Conservation (phyloP, 2,797 vertebrate species). For the Rachycentron canadum region DNA sequence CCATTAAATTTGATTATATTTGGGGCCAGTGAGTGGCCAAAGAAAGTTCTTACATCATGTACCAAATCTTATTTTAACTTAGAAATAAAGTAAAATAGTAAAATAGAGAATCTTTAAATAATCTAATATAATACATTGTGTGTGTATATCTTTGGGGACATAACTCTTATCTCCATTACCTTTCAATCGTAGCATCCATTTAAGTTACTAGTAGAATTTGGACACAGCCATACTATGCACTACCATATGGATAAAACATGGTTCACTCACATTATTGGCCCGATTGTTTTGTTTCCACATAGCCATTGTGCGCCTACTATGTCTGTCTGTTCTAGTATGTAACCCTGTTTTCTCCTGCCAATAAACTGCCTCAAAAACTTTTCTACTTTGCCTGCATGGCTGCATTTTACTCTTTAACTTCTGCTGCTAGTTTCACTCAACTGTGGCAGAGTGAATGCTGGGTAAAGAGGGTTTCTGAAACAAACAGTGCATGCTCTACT, state of each 20-base stretch:
- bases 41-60: too few species aligned
- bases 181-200: too few species aligned
- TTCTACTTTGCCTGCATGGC: neutral
- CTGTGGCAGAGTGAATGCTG: neutral
- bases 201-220: neutral
- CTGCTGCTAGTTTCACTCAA: neutral
- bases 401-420: neutral
- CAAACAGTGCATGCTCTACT: neutral
- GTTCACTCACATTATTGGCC: neutral
- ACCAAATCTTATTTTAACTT: too few species aligned
- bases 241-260: neutral
- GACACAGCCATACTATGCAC: neutral
- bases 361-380: neutral
- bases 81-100: too few species aligned
- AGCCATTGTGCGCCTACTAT: neutral
- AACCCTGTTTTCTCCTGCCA: neutral
- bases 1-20: too few species aligned
- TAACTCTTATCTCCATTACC: too few species aligned
- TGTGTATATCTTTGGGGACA: too few species aligned
- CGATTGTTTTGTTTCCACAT: neutral
- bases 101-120: too few species aligned
- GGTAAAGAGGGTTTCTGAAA: neutral
- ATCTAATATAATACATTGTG: too few species aligned
- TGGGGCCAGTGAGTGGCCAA: too few species aligned
- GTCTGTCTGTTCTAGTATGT: neutral